These are phyloP conservation scores for Brenthis ino DNA, from an alignment of 2,888 invertebrate genomes.

Conservation along the genomic window DNA sequence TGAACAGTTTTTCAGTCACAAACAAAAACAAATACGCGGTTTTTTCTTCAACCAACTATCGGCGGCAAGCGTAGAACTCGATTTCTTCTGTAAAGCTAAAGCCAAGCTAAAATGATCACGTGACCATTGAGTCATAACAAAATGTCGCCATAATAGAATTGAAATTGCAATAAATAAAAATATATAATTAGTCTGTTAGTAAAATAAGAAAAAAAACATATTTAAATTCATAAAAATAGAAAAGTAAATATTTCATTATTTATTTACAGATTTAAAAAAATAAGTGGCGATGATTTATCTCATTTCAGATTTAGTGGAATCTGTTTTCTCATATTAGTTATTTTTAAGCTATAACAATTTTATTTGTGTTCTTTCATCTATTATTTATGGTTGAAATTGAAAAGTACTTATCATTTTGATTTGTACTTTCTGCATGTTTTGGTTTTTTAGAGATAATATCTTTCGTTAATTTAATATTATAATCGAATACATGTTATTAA, in stretches of 20 bases:
- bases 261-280: too few species aligned
- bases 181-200: neutral
- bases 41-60: conserved; percentile 54
- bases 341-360: neutral
- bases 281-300: too few species aligned
- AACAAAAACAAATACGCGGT: conserved; percentile 55
- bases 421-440: conserved; percentile 16
- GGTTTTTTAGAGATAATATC: conserved; percentile 4
- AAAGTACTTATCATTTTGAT: conserved; percentile 26
- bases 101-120: conserved; percentile 75
- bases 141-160: conserved; percentile 54
- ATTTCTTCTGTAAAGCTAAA: conserved; percentile 65
- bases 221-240: too few species aligned
- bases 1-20: conserved; percentile 64
- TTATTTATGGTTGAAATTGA: conserved; percentile 11
- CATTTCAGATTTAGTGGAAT: too few species aligned
- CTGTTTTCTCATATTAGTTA: neutral
- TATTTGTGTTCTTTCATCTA: conserved; percentile 8
- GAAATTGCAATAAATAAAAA: neutral
- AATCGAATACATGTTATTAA: neutral
- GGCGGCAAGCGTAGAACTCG: conserved; percentile 60
- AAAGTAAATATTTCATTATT: too few species aligned
- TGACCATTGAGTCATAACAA: conserved; percentile 68
- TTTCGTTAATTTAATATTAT: neutral
- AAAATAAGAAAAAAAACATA: too few species aligned